Percentiles rank a stretch among this genome's conserved stretches.
Conservation (phyloP, 2,113 vertebrate species). For the Ornithorhynchus anatinus region DNA sequence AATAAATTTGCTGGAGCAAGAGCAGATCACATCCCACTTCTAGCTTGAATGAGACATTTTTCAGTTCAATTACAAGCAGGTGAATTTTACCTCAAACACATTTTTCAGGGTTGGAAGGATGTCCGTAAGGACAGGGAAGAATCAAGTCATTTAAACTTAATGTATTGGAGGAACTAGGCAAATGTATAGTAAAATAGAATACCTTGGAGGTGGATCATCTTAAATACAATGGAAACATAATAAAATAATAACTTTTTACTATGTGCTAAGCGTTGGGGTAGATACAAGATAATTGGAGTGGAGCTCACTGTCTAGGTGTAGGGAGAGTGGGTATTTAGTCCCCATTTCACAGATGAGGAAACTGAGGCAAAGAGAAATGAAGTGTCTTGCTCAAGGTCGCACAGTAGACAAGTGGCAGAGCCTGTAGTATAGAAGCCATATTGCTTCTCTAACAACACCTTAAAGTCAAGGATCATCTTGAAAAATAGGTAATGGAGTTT, state of each 20-base stretch:
- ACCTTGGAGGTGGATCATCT: not conserved
- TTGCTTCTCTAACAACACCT: too few species aligned
- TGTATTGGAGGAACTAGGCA: not conserved
- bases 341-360: too few species aligned
- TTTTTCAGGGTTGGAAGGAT: conserved; percentile 15
- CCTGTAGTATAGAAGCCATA: too few species aligned
- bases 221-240: too few species aligned
- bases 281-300: too few species aligned
- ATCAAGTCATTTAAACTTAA: not conserved
- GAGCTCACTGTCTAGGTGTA: too few species aligned
- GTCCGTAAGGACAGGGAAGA: not conserved
- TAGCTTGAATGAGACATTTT: conserved; percentile 35
- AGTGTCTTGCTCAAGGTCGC: too few species aligned
- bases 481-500: not conserved
- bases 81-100: conserved; percentile 7
- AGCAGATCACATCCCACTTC: conserved; percentile 43
- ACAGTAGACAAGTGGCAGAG: too few species aligned
- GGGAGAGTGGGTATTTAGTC: too few species aligned
- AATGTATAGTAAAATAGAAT: not conserved
- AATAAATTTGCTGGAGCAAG: conserved; percentile 55
- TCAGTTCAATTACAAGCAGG: conserved; percentile 25
- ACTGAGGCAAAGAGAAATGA: too few species aligned
- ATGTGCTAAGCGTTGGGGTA: too few species aligned
- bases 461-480: not conserved
- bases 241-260: too few species aligned